phyloP scores from a whole-genome alignment of 92 coral and sea anemone species.

The Plumapathes pennacea region DNA sequence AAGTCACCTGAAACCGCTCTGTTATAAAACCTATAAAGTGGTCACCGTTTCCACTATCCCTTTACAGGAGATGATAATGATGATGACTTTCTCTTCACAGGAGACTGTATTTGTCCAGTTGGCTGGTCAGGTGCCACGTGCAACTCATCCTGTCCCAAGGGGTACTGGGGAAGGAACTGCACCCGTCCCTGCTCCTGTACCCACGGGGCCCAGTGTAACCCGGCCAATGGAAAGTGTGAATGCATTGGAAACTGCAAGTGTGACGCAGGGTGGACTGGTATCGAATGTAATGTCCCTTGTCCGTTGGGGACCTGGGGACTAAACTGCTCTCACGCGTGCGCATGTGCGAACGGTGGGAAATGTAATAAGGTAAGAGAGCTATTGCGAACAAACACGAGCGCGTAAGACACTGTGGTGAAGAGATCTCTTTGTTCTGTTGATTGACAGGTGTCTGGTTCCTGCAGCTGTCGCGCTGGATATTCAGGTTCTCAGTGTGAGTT shows the following conservation, averaged over 20 bases:
- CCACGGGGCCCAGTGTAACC: constrained; percentile 72
- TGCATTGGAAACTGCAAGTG: constrained; percentile 69
- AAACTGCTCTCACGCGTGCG: constrained; percentile 58
- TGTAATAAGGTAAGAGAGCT: constrained; percentile 68
- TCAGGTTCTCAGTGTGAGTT: constrained; percentile 45
- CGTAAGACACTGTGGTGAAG: not conserved
- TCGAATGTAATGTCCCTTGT: constrained; percentile 60
- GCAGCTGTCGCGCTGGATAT: constrained; percentile 75
- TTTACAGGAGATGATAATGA: too few species aligned
- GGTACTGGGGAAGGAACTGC: constrained; percentile 83
- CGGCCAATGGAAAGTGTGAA: constrained; percentile 67
- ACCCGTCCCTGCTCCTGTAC: constrained; percentile 59
- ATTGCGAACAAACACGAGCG: not conserved
- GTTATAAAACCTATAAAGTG: too few species aligned
- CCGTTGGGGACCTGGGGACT: constrained; percentile 65
- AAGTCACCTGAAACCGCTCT: not conserved
- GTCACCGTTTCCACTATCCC: too few species aligned
- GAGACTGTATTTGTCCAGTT: constrained; percentile 60
- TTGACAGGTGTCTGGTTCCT: constrained; percentile 71
- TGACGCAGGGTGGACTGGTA: constrained; percentile 71
- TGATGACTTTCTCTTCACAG: constrained; percentile 15
- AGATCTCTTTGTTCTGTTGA: not conserved
- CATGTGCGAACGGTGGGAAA: constrained; percentile 51
- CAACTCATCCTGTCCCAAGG: constrained; percentile 63
- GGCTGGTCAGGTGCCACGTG: constrained; percentile 81